Percentiles rank a stretch among this genome's conserved stretches.
These are phyloP conservation scores for Leptoteleia sp. DNA, from an alignment of 1,140 invertebrate species.

Conservation along the genomic window DNA sequence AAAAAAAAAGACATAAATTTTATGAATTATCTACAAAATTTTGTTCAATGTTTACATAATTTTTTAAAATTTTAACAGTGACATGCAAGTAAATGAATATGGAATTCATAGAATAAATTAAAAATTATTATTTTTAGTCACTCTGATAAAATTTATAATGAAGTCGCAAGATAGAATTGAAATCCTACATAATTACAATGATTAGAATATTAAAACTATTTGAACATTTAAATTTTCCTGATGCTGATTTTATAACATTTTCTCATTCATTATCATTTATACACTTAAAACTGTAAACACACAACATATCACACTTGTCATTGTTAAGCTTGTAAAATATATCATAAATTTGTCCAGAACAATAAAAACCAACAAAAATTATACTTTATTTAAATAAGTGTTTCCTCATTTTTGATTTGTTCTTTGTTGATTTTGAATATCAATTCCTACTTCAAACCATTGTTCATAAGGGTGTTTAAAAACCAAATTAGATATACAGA, in stretches of 20 bases:
- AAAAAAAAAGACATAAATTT: too few relatives aligned
- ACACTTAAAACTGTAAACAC: slow-evolving; percentile 37
- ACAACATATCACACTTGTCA: slow-evolving; percentile 48
- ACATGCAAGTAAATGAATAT: too few relatives aligned
- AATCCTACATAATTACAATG: not conserved
- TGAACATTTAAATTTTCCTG: too few relatives aligned
- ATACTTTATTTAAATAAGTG: slow-evolving; percentile 5
- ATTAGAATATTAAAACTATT: not conserved
- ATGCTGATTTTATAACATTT: not conserved
- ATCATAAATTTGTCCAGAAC: slow-evolving; percentile 20
- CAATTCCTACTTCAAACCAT: slow-evolving; percentile 21
- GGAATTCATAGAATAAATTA: not conserved
- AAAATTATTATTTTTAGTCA: slow-evolving; percentile 3
- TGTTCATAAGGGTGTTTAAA: slow-evolving; percentile 17
- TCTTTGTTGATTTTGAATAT: slow-evolving; percentile 7
- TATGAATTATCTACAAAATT: too few relatives aligned
- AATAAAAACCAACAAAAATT: slow-evolving; percentile 24
- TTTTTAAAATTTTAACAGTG: too few relatives aligned
- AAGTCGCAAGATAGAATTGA: slow-evolving; percentile 2
- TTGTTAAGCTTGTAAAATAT: slow-evolving; percentile 40
- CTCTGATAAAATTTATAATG: slow-evolving; percentile 3
- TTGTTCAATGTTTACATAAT: too few relatives aligned
- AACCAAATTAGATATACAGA: not conserved
- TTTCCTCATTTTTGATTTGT: not conserved
- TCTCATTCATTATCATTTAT: slow-evolving; percentile 30